Evolutionary conservation across 2,113 vertebrate species (phyloP), one percentile per base, ranked within the genome.

Genomic region (Tragelaphus imberbis): DNA sequence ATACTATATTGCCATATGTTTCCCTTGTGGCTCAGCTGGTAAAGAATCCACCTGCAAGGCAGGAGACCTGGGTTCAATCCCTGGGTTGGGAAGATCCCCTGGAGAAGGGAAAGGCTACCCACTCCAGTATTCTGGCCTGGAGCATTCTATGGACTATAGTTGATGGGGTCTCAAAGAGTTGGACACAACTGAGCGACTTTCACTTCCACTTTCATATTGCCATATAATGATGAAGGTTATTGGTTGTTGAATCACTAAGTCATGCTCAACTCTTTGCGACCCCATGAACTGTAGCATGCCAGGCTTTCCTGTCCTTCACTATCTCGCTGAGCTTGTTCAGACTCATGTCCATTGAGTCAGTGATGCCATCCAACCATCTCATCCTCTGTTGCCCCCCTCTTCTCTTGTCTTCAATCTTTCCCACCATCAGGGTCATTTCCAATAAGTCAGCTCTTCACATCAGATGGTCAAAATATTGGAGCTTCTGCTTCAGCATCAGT

Each of bases 101-200:
- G 19, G n/a, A 71, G n/a, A 71, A 12, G 9, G 19, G 5, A 40
- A 71, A 71, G n/a, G n/a, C n/a, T 40, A 71, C 19, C 68, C n/a
- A 71, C 68, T 71, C 19, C 19, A 23, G 68, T 23, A 71, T 71
- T 23, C 68, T 40, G 68, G 9, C 19, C 68, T 71, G n/a, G n/a
- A 71, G n/a, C 36, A 71, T 12, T 71, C 0, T n/a, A 71, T 71
- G 68, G n/a, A 23, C 65, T 71, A 23, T 3, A 71, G 68, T 71
- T 5, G 0, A 23, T 23, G n/a, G n/a, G n/a, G 65, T 71, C 1
- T 0, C 65, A 71, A 68, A 68, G n/a, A 71, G 19, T 71, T 1
- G 1, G 65, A 71, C 65, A 6, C 5, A 0, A 71, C 65, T 71
- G 65, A 36, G n/a, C 1, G 10, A 71, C 17, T 71, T 36, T 40